phyloP scores from a whole-genome alignment of 2,113 vertebrate genomes.

The Synodontis membranacea region DNA sequence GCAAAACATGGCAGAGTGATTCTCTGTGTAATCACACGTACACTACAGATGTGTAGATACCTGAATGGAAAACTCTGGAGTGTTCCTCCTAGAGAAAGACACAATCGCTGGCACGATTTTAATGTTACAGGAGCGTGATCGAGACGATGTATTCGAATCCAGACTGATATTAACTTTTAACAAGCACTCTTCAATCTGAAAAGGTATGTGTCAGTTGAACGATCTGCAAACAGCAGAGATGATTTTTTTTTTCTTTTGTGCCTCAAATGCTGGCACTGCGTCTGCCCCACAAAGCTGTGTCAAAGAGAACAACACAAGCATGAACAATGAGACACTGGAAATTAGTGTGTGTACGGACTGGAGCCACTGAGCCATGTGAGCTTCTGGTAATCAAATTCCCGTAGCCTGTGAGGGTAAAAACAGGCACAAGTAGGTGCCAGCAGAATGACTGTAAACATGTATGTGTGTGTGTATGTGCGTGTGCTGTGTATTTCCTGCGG shows the following conservation, averaged over 20 bases:
- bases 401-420: neutral
- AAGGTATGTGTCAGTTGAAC: neutral
- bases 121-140: neutral
- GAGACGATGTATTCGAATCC: neutral
- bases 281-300: neutral
- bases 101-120: slow-evolving; percentile 55
- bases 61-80: neutral
- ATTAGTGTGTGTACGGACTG: neutral
- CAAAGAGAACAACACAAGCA: neutral
- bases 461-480: neutral
- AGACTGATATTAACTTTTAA: slow-evolving; percentile 8
- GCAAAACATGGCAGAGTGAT: too few species aligned
- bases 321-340: slow-evolving; percentile 20
- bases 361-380: slow-evolving; percentile 22
- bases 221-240: neutral
- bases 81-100: neutral
- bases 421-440: neutral
- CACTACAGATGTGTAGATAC: neutral
- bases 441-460: slow-evolving; percentile 10
- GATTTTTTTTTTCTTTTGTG: neutral
- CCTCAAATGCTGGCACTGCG: neutral
- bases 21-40: neutral
- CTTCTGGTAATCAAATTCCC: neutral
- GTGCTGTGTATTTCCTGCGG: slow-evolving; percentile 18
- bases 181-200: neutral